Evolutionary conservation across 35 echinoderm and acorn worm genomes (phyloP), one percentile per base, ranked within the genome.

Genomic region (Apostichopus californicus): DNA sequence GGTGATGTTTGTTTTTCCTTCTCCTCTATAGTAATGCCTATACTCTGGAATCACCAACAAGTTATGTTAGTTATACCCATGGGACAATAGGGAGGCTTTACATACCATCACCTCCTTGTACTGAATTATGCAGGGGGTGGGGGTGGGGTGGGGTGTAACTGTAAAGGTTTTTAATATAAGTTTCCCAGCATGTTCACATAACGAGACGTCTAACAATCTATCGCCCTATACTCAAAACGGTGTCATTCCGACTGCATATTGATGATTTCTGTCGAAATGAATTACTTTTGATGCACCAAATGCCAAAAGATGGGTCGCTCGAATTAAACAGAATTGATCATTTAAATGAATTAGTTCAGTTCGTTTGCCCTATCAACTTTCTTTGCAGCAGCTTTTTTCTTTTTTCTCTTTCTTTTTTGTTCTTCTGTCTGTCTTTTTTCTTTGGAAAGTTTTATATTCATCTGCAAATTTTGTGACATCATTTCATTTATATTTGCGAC

Each of bases 301-400:
- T 18, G 20, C 6, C 15, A 18, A 75, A 75, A 75, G 71, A 75
- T 75, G 71, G n/a, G 71, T 68, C 18, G 11, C 11, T 13, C 14
- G n/a, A 75, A 73, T 61, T 12, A 1, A 75, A 75, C 6, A 75
- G 15, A 75, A 75, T 46, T 46, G 34, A 75, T 75, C 14, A 75
- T 18, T 75, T 75, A 75, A 75, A 75, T 75, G 12, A 18, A 75
- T 75, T 75, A 75, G 71, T 75, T 22, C 71, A 75, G 71, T 75
- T 75, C 71, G 17, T 75, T 75, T n/a, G 71, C n/a, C 14, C 20
- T 5, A 5, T 18, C 11, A n/a, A 75, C 20, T 75, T 75, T 75
- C 71, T 75, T 75, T 46, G 34, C 34, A 46, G 34, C 34, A 46
- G 34, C 34, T 46, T 46, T 46, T 46, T 46, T 1, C 17, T 0